Evolutionary conservation across 2,797 vertebrate genomes (phyloP).

Genomic region (Cyprinodon diabolis): DNA sequence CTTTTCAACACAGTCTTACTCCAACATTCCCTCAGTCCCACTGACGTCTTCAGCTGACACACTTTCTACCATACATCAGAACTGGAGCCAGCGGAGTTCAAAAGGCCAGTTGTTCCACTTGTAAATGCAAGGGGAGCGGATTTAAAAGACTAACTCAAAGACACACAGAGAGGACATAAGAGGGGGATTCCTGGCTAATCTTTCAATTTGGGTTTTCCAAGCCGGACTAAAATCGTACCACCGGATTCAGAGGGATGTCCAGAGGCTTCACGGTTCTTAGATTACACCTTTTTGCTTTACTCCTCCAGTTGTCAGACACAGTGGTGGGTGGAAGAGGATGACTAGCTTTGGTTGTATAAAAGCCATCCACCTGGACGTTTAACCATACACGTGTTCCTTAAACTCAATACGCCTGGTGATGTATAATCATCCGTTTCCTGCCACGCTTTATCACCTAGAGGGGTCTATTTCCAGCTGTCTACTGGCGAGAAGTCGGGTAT

Average conservation of each 20-base stretch:
- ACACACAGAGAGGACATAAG: constrained; percentile 36
- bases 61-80: constrained; percentile 48
- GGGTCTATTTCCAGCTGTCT: no score
- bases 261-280: constrained; percentile 37
- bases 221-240: constrained; percentile 57
- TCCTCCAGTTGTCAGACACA: constrained; percentile 22
- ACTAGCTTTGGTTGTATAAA: not conserved
- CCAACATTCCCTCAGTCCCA: constrained; percentile 41
- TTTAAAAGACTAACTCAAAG: constrained; percentile 49
- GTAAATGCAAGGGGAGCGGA: constrained; percentile 29
- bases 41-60: constrained; percentile 37
- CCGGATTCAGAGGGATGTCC: constrained; percentile 30
- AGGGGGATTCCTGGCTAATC: constrained; percentile 21
- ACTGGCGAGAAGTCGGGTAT: no score
- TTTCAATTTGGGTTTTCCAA: constrained; percentile 55
- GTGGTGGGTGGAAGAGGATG: constrained; percentile 21
- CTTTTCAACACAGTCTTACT: constrained; percentile 35
- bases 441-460: no score
- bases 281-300: constrained; percentile 8
- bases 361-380: constrained; percentile 37
- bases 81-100: constrained; percentile 43
- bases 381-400: constrained; percentile 1
- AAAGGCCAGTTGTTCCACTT: constrained; percentile 42
- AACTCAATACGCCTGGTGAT: no score
- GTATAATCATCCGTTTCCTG: no score